These are phyloP conservation scores for Laticauda laticaudata DNA, from an alignment of 2,113 vertebrate species.

Conservation along the genomic window DNA sequence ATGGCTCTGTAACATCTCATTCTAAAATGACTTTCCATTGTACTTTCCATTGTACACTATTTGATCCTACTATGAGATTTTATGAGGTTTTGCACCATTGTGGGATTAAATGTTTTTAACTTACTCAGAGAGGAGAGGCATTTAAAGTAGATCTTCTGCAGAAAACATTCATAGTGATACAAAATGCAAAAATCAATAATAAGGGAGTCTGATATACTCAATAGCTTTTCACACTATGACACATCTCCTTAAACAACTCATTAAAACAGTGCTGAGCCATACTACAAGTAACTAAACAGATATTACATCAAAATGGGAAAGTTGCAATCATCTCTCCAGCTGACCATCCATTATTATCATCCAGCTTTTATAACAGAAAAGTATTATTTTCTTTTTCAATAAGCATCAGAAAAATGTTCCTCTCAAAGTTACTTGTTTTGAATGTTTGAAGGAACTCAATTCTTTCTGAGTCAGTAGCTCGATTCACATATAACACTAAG, in stretches of 20 bases:
- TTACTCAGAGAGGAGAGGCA: constrained; percentile 72
- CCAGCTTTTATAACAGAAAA: not conserved
- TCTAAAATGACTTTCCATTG: constrained; percentile 66
- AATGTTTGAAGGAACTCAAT: not conserved
- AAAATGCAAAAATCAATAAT: constrained; percentile 62
- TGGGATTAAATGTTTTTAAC: constrained; percentile 72
- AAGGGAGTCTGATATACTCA: not conserved
- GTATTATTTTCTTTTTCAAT: not conserved
- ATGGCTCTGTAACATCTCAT: constrained; percentile 63
- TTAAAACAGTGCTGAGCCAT: not conserved
- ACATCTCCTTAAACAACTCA: not conserved
- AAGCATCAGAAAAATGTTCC: not conserved
- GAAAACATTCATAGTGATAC: constrained; percentile 64
- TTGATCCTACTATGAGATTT: constrained; percentile 67
- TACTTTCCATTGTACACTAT: constrained; percentile 63
- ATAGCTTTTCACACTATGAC: not conserved
- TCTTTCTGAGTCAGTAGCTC: not conserved
- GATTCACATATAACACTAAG: not conserved
- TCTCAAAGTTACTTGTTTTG: not conserved
- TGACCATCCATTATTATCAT: not conserved
- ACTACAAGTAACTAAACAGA: not conserved
- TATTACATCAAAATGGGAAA: not conserved
- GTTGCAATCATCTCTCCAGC: not conserved
- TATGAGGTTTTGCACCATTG: constrained; percentile 69
- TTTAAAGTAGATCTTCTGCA: constrained; percentile 72